phyloP scores from a whole-genome alignment of 2,888 invertebrate species.

The Acleris sparsana region DNA sequence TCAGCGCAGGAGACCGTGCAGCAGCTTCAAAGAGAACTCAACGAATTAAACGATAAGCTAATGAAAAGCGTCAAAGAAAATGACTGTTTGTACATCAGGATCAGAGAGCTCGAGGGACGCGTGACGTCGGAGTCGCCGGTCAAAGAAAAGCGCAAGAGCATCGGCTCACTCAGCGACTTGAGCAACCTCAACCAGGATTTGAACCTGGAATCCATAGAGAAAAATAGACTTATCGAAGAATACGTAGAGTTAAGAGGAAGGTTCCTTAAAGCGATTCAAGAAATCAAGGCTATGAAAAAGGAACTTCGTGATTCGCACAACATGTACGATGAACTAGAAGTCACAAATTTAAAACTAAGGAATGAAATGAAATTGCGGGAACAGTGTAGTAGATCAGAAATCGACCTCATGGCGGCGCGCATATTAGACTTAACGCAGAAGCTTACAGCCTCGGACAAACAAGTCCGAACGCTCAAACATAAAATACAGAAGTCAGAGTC shows the following conservation, averaged over 20 bases:
- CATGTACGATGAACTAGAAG: conserved; percentile 90
- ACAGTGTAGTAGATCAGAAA: conserved; percentile 87
- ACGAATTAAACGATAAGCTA: conserved; percentile 86
- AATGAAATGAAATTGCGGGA: conserved; percentile 87
- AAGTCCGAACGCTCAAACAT: conserved; percentile 90
- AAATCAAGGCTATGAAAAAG: conserved; percentile 92
- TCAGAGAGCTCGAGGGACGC: conserved; percentile 88
- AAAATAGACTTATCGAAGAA: conserved; percentile 90
- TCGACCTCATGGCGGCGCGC: conserved; percentile 91
- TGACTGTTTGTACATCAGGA: conserved; percentile 87
- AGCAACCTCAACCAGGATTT: conserved; percentile 90
- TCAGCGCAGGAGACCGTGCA: conserved; percentile 86
- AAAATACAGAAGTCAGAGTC: conserved; percentile 91
- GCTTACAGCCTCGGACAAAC: conserved; percentile 91
- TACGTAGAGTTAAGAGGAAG: conserved; percentile 89
- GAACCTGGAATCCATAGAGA: conserved; percentile 88
- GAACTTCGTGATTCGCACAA: conserved; percentile 91
- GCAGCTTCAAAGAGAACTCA: conserved; percentile 87
- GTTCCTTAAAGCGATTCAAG: conserved; percentile 92
- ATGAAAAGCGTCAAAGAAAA: conserved; percentile 90
- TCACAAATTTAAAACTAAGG: conserved; percentile 89
- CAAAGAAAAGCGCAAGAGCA: conserved; percentile 85
- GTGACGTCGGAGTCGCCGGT: conserved; percentile 76
- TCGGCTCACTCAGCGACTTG: conserved; percentile 91
- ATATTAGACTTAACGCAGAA: conserved; percentile 93